Conservation (phyloP, 2,113 vertebrate species). For the Melanostigma gelatinosum region DNA sequence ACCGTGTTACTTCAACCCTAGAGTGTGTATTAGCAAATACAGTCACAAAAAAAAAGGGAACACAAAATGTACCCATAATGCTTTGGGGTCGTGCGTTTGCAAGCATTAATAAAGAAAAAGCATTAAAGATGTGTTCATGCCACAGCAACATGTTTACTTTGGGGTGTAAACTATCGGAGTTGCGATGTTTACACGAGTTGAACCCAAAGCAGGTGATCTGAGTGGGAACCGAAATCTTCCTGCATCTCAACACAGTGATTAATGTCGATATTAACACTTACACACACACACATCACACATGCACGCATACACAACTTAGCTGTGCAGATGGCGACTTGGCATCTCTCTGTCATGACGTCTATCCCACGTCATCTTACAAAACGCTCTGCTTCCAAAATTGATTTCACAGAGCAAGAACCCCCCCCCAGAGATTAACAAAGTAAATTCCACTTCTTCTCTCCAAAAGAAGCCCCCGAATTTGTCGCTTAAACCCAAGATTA, state of each 20-base stretch:
- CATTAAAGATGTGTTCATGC: conserved; percentile 16
- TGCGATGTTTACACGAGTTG: conserved; percentile 43
- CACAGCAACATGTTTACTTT: conserved; percentile 38
- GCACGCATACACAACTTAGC: not conserved
- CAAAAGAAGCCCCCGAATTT: conserved; percentile 47
- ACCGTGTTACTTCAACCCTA: not conserved
- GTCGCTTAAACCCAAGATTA: conserved; percentile 45
- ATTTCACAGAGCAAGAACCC: conserved; percentile 58
- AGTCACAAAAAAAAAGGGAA: not conserved
- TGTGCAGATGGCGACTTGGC: conserved; percentile 57
- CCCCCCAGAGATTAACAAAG: conserved; percentile 61
- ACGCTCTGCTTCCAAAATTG: conserved; percentile 60
- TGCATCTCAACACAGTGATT: conserved; percentile 50
- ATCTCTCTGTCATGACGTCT: no score
- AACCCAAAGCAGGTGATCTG: conserved; percentile 34
- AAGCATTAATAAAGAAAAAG: conserved; percentile 6
- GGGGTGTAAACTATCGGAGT: conserved; percentile 17
- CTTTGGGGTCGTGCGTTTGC: not conserved
- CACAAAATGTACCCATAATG: not conserved
- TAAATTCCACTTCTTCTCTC: conserved; percentile 58
- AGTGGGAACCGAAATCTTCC: conserved; percentile 20
- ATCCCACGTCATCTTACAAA: conserved; percentile 61
- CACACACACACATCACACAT: conserved; percentile 33
- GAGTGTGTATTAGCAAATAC: not conserved
- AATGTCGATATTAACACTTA: conserved; percentile 47